Evolutionary conservation across 2,797 vertebrate species (phyloP).

Genomic region (Typhlichthys subterraneus): DNA sequence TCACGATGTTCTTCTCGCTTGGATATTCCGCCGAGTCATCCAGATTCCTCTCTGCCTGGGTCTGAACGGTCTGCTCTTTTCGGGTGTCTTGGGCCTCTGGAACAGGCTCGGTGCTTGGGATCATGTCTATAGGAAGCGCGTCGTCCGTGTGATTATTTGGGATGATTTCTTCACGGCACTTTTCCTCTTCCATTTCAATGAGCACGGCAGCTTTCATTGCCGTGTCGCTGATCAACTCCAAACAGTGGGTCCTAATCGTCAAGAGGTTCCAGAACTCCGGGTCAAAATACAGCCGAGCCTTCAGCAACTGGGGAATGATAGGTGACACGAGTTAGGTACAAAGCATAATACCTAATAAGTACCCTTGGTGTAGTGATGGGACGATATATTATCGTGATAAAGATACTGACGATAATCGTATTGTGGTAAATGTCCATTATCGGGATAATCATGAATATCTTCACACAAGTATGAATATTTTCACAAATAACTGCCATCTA

Average conservation of each 20-base stretch:
- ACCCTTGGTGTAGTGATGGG: not conserved
- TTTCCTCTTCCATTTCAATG: conserved; percentile 79
- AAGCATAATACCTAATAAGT: not conserved
- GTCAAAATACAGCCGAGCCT: conserved; percentile 93
- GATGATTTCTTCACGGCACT: conserved; percentile 48
- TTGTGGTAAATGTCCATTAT: too few species aligned
- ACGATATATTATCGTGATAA: too few species aligned
- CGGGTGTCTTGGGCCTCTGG: conserved; percentile 8
- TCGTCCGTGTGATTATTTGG: conserved; percentile 48
- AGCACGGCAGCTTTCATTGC: conserved; percentile 75
- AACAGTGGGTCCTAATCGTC: conserved; percentile 91
- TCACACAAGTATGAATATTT: too few species aligned
- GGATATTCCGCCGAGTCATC: conserved; percentile 9
- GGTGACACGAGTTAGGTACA: not conserved
- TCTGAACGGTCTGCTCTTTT: conserved; percentile 7
- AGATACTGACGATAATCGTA: too few species aligned
- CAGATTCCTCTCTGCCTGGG: not conserved
- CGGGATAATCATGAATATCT: too few species aligned
- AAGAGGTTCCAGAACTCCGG: conserved; percentile 98
- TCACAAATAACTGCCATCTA: too few species aligned
- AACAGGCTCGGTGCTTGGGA: conserved; percentile 24
- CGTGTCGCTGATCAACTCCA: conserved; percentile 87
- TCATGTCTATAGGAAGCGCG: conserved; percentile 14
- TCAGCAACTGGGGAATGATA: conserved; percentile 85
- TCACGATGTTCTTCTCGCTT: conserved; percentile 16